A percentile compares a stretch with the other conserved stretches of the same genome.
phyloP scores from a whole-genome alignment of 2,888 invertebrate genomes.

The Ophioninae sp. region DNA sequence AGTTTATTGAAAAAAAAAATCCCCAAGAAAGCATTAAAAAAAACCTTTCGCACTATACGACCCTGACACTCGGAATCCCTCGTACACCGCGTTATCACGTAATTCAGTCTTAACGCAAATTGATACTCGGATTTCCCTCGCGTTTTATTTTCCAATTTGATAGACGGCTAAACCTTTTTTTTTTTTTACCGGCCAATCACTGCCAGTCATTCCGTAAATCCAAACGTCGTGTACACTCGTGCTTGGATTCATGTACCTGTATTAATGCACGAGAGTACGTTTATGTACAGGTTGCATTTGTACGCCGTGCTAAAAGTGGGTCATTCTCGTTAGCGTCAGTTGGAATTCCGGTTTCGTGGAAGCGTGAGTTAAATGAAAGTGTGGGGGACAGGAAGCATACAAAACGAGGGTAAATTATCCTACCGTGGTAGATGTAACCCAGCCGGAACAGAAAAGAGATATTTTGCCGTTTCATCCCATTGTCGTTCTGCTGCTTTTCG shows the following conservation, averaged over 20 bases:
- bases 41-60: no score
- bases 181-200: not conserved
- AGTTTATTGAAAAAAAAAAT: no score
- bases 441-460: constrained; percentile 5
- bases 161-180: not conserved
- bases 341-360: constrained; percentile 62
- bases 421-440: constrained; percentile 1
- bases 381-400: constrained; percentile 5
- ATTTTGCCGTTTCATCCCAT: not conserved
- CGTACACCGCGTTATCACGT: not conserved
- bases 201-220: not conserved
- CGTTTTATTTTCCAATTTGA: not conserved
- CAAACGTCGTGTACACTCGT: not conserved
- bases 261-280: constrained; percentile 10
- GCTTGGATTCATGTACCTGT: not conserved
- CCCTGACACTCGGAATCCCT: not conserved
- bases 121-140: not conserved
- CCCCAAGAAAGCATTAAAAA: no score
- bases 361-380: constrained; percentile 46
- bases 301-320: constrained; percentile 67
- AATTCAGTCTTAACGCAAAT: not conserved
- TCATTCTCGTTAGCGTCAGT: constrained; percentile 75
- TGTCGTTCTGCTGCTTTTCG: not conserved
- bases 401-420: constrained; percentile 41
- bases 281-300: constrained; percentile 44